Conservation (phyloP, 2,797 vertebrate species). For the Serranus cabrilla region DNA sequence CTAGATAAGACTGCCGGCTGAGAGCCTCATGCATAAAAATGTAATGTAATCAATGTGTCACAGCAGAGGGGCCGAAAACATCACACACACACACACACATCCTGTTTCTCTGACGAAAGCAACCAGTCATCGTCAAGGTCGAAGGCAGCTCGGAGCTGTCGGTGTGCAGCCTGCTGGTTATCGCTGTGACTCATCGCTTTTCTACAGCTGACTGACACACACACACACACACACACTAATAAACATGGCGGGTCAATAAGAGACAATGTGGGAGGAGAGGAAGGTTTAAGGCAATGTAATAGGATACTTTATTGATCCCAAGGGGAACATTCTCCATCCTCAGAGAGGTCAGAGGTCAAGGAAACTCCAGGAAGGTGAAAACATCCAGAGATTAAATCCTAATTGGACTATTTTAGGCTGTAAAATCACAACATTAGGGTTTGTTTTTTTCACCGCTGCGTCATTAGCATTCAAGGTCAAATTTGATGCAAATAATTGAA, state of each 20-base stretch:
- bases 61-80: neutral
- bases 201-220: conserved; percentile 19
- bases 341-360: conserved; percentile 17
- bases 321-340: conserved; percentile 1
- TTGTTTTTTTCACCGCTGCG: too few relatives aligned
- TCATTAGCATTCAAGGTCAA: neutral
- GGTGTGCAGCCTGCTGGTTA: too few relatives aligned
- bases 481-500: neutral
- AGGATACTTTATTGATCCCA: conserved; percentile 21
- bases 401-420: neutral
- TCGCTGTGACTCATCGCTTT: conserved; percentile 48
- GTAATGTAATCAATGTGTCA: conserved; percentile 25
- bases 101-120: conserved; percentile 3
- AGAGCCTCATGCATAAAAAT: neutral
- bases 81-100: neutral
- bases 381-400: neutral
- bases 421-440: too few relatives aligned
- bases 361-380: neutral
- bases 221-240: neutral
- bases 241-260: neutral
- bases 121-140: conserved; percentile 18
- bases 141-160: conserved; percentile 14
- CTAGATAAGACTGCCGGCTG: neutral
- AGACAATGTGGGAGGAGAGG: too few relatives aligned
- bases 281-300: conserved; percentile 5